phyloP scores from a whole-genome alignment of 2,113 vertebrate genomes.

The Colossoma macropomum region DNA sequence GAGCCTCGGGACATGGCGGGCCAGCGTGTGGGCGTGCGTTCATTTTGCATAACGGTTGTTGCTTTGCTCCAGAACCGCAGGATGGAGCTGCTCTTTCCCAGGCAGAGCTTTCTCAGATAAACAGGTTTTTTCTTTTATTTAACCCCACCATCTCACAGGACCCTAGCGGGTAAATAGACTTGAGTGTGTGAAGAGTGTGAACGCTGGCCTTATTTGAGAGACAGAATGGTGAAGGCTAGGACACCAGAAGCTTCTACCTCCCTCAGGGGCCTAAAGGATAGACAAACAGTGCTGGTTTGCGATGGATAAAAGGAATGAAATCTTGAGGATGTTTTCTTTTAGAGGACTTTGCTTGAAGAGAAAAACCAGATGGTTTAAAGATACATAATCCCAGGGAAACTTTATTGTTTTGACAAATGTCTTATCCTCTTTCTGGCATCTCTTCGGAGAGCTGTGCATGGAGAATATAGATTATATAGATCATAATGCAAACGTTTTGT shows the following conservation, averaged over 20 bases:
- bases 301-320: neutral
- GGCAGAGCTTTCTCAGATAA: slow-evolving; percentile 26
- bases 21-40: slow-evolving; percentile 61
- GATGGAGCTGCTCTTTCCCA: slow-evolving; percentile 52
- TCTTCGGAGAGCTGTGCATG: neutral
- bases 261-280: slow-evolving; percentile 18
- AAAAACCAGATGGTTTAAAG: slow-evolving; percentile 29
- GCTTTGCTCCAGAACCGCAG: slow-evolving; percentile 44
- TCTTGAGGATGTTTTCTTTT: slow-evolving; percentile 8
- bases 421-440: neutral
- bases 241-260: slow-evolving; percentile 27
- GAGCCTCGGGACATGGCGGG: slow-evolving; percentile 49
- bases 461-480: neutral
- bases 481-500: neutral
- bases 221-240: slow-evolving; percentile 21
- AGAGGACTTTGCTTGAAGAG: slow-evolving; percentile 9
- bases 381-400: slow-evolving; percentile 11
- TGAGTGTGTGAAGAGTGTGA: slow-evolving; percentile 44
- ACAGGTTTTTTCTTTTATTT: slow-evolving; percentile 43
- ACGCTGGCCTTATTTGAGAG: slow-evolving; percentile 38
- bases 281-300: slow-evolving; percentile 34
- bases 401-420: slow-evolving; percentile 20
- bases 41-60: slow-evolving; percentile 61
- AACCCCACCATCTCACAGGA: slow-evolving; percentile 42
- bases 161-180: slow-evolving; percentile 36